Percentiles rank a stretch among this genome's conserved stretches.
phyloP scores from a whole-genome alignment of 2,797 vertebrate genomes.

The Coregonus suidteri region DNA sequence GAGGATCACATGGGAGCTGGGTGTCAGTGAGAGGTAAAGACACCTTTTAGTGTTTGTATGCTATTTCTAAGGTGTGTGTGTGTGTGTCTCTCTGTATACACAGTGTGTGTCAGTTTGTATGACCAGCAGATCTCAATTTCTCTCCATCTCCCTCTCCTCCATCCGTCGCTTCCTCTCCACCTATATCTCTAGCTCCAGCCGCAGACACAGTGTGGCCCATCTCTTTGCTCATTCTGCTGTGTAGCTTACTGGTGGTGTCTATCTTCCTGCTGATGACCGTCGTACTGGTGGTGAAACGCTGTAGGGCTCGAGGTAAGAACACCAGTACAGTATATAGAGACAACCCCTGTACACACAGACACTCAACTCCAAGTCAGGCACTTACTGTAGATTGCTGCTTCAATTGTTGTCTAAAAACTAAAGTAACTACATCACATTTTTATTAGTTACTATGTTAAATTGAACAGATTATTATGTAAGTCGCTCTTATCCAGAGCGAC shows the following conservation, averaged over 20 bases:
- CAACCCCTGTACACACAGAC: neutral
- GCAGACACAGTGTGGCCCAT: neutral
- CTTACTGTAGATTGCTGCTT: too few relatives aligned
- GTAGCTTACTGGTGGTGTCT: neutral
- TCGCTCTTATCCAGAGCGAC: too few relatives aligned
- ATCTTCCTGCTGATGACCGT: neutral
- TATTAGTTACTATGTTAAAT: too few relatives aligned
- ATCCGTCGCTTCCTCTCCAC: neutral
- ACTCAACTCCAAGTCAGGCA: too few relatives aligned
- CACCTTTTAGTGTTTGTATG: too few relatives aligned
- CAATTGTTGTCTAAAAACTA: too few relatives aligned
- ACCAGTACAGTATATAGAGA: neutral
- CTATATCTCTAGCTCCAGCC: neutral
- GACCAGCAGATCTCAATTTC: neutral
- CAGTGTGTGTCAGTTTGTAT: too few relatives aligned
- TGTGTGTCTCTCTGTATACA: too few relatives aligned
- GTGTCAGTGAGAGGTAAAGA: neutral
- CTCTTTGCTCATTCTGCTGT: neutral
- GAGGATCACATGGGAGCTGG: slow-evolving; percentile 9
- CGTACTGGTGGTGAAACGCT: neutral
- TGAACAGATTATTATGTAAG: too few relatives aligned
- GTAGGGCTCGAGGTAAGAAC: neutral
- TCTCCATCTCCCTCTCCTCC: too few relatives aligned
- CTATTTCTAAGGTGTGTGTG: too few relatives aligned
- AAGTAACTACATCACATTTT: too few relatives aligned